A percentile compares a stretch with the other conserved stretches of the same genome.
Conservation (phyloP, 2,113 vertebrate genomes). For the Nyctibius bracteatus region DNA sequence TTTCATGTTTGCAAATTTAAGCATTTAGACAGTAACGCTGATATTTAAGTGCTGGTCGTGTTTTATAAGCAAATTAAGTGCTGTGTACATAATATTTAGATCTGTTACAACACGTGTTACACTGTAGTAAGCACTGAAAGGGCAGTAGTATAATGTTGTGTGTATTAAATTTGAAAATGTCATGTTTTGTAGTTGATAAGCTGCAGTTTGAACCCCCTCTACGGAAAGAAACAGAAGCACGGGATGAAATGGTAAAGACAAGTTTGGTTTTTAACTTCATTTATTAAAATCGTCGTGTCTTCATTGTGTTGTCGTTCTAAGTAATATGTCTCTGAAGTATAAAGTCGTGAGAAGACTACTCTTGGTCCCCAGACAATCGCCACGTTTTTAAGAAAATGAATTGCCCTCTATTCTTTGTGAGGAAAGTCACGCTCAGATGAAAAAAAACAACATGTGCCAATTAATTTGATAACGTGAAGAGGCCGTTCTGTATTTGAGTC, state of each 20-base stretch:
- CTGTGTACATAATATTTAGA: not conserved
- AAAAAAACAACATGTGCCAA: not conserved
- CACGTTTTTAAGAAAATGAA: not conserved
- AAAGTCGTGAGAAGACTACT: not conserved
- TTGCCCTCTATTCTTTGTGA: not conserved
- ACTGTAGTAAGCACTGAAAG: not conserved
- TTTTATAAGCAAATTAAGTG: not conserved
- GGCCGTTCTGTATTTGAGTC: not conserved
- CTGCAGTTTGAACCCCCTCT: slow-evolving; percentile 92
- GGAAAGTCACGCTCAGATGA: not conserved
- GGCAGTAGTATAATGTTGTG: accelerated
- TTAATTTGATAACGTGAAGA: not conserved
- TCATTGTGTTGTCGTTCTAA: not conserved
- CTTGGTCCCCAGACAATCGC: not conserved
- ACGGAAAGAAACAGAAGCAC: slow-evolving; percentile 92
- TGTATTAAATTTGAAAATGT: not conserved
- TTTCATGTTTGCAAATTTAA: not conserved
- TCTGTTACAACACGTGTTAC: not conserved
- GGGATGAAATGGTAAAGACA: slow-evolving; percentile 87
- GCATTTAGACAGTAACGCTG: accelerated
- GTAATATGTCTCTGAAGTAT: not conserved
- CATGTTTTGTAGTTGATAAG: slow-evolving; percentile 85
- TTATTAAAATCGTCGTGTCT: not conserved
- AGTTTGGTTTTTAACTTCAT: not conserved
- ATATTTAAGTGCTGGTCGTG: not conserved